Conservation (phyloP, 2,888 invertebrate genomes). For the Zygaena filipendulae region DNA sequence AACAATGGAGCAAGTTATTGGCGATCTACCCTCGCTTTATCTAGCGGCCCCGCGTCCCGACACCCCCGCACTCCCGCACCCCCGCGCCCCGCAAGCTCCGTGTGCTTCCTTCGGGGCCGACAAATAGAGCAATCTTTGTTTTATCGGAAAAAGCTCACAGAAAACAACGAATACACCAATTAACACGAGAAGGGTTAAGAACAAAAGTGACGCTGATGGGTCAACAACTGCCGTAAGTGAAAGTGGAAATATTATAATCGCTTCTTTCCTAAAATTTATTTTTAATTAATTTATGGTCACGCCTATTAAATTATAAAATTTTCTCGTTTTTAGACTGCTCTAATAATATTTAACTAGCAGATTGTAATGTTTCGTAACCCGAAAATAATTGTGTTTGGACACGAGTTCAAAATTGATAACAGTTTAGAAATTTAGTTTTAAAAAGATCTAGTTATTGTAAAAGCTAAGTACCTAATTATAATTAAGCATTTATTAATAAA, state of each 20-base stretch:
- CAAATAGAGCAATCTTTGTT: constrained; percentile 53
- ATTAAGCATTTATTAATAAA: no score
- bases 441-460: no score
- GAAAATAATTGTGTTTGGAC: no score
- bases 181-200: constrained; percentile 30
- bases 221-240: constrained; percentile 9
- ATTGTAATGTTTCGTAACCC: no score
- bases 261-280: no score
- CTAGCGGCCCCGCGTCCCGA: constrained; percentile 28
- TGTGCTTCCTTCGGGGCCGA: constrained; percentile 23
- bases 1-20: constrained; percentile 65
- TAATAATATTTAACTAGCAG: no score
- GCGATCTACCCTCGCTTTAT: constrained; percentile 60
- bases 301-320: no score
- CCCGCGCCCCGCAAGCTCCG: constrained; percentile 28
- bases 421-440: no score
- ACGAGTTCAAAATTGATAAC: no score
- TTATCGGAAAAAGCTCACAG: constrained; percentile 56
- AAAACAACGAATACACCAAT: constrained; percentile 52
- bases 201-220: constrained; percentile 14
- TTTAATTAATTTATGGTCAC: no score
- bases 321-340: no score
- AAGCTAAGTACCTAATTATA: no score
- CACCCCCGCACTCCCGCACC: constrained; percentile 22
- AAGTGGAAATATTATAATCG: constrained; percentile 4